phyloP scores from a whole-genome alignment of 2,797 vertebrate species.

The Notolepis coatsorum region DNA sequence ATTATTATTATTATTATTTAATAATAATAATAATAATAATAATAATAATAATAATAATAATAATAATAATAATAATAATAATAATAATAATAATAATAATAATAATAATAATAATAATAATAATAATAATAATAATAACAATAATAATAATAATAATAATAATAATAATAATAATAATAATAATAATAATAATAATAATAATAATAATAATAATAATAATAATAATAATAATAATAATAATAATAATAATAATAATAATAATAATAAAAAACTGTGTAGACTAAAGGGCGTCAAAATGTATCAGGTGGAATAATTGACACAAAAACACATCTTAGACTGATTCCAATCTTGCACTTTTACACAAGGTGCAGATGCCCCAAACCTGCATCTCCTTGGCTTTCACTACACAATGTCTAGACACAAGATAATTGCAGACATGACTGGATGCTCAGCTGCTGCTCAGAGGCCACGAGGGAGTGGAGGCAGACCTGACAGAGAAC shows the following conservation, averaged over 20 bases:
- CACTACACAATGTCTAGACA: constrained; percentile 97
- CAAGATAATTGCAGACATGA: constrained; percentile 93
- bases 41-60: too few species aligned
- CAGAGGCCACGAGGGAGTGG: constrained; percentile 86
- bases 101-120: too few species aligned
- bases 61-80: too few species aligned
- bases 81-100: too few species aligned
- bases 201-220: too few species aligned
- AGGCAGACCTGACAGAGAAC: constrained; percentile 72
- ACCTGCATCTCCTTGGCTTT: constrained; percentile 75
- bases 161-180: too few species aligned
- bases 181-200: too few species aligned
- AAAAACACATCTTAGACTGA: constrained; percentile 15
- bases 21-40: too few species aligned
- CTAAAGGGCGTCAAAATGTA: not conserved
- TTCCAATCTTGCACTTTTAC: constrained; percentile 54
- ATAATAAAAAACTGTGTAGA: not conserved
- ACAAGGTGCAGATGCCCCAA: constrained; percentile 43
- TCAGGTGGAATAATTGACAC: not conserved
- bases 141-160: too few species aligned
- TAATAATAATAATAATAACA: too few species aligned
- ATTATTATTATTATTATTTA: too few species aligned
- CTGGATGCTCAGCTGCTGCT: constrained; percentile 89
- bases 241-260: not conserved
- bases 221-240: too few species aligned